Base-by-base conservation (phyloP, 2,888 invertebrate genomes). In the Oligia latruncula region DNA sequence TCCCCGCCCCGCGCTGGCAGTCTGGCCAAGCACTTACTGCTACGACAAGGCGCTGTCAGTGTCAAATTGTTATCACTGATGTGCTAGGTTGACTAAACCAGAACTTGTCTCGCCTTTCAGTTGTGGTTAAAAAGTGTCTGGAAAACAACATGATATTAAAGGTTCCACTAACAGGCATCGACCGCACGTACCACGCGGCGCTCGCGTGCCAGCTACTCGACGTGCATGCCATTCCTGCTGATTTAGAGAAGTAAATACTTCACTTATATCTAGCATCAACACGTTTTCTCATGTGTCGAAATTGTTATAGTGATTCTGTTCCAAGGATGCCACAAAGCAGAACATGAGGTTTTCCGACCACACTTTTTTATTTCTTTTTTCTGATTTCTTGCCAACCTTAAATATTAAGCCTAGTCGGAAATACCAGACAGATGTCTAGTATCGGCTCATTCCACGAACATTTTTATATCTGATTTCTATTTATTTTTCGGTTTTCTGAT, bases 171-270 rank as follows among this genome's bases (percentile, higher is more conserved):
- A 62, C 86, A 11, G 97, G 97, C 0, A 95, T 98, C 35, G 97
- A 97, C 81, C 97, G 97, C 78, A 97, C 97, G 96, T 98, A 95
- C 88, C 97, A 97, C 80, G 97, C 97, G 4, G 97, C 97, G 1
- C 91, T 98, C 3, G 97, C 97, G 0, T 98, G 98, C 89, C 98
- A 98, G 90, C 93, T 98, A 72, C 93, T 98, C 49, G 97, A 97
- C 71, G 97, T 98, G 0, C 94, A 96, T 78, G 98, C 97, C 0
- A 97, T 98, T 82, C 97, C 98, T 0, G 94, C 97, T 0, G 98
- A 98, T 90, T 93, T 98, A 46, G 98, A 98, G 92, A 98, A 97
- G 98, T 97, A 93, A 88, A 80, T 58, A 68, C 5, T 43, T 66
- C 13, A 17, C 5, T n/a, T 58, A 40, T 20, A 23, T 46, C 17